These are phyloP conservation scores for Noctilio leporinus DNA, from an alignment of 2,113 vertebrate species.

Conservation along the genomic window DNA sequence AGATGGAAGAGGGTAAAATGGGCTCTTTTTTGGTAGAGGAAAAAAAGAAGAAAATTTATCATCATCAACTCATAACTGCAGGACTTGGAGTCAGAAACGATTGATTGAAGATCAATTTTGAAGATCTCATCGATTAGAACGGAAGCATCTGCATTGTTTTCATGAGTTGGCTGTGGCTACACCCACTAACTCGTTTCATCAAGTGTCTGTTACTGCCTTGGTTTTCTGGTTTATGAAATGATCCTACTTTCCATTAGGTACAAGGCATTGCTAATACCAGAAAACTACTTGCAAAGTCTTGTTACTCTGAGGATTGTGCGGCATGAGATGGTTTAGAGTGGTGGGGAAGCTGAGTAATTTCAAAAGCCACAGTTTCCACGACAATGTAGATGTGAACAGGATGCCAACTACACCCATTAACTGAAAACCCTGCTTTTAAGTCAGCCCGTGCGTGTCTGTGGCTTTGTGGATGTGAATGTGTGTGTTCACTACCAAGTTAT, in stretches of 20 bases:
- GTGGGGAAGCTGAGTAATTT: background rate
- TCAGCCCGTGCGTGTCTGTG: background rate
- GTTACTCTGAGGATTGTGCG: background rate
- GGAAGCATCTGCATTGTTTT: background rate
- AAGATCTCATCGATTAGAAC: background rate
- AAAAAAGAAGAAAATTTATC: slow-evolving; percentile 70
- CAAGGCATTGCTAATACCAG: background rate
- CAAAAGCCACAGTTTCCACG: slow-evolving; percentile 33
- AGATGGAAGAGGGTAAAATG: slow-evolving; percentile 35
- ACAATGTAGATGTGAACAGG: background rate
- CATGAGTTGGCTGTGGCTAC: background rate
- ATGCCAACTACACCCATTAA: slow-evolving; percentile 13
- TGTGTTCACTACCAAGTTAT: slow-evolving; percentile 44
- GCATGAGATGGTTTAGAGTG: background rate
- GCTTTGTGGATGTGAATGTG: slow-evolving; percentile 54
- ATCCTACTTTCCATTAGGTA: background rate
- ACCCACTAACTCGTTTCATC: background rate
- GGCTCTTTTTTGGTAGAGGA: slow-evolving; percentile 64
- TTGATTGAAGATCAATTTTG: background rate
- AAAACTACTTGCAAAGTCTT: background rate
- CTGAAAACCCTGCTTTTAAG: slow-evolving; percentile 17
- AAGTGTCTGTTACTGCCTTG: background rate
- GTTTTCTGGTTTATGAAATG: background rate
- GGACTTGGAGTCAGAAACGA: background rate
- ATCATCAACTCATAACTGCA: slow-evolving; percentile 48